Evolutionary conservation across 2,888 invertebrate genomes (phyloP).

Genomic region (Daptonema setosum): DNA sequence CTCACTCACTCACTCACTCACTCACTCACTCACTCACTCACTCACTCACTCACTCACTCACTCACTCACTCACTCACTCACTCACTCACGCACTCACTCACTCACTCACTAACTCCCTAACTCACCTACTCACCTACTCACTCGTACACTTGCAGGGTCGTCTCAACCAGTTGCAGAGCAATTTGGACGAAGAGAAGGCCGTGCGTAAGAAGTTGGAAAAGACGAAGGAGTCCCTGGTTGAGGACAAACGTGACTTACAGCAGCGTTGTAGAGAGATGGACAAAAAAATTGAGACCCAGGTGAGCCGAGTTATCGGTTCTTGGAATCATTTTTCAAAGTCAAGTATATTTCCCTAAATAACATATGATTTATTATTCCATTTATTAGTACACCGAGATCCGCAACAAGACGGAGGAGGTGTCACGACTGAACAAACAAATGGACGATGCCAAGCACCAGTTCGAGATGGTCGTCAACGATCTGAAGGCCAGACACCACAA

Average conservation of each 20-base stretch:
- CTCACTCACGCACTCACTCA: too few species aligned
- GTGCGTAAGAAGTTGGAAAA: neutral
- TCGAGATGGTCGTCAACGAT: slow-evolving; percentile 21
- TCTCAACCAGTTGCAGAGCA: neutral
- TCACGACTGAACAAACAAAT: slow-evolving; percentile 18
- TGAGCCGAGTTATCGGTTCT: too few species aligned
- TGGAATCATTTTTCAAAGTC: neutral
- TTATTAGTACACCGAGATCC: slow-evolving; percentile 8
- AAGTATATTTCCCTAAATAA: neutral
- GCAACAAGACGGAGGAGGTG: slow-evolving; percentile 15
- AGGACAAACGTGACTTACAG: neutral
- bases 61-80: too few species aligned
- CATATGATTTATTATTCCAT: neutral
- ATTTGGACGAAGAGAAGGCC: neutral
- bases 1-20: too few species aligned
- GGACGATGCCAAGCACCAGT: slow-evolving; percentile 19
- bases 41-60: too few species aligned
- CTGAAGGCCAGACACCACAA: slow-evolving; percentile 16
- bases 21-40: too few species aligned
- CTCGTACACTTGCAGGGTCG: neutral
- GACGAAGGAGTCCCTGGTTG: neutral
- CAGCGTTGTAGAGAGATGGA: too few species aligned
- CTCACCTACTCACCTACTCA: too few species aligned
- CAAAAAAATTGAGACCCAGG: too few species aligned
- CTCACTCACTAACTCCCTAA: too few species aligned